These are phyloP conservation scores for Bruchidius siliquastri DNA, from an alignment of 2,888 invertebrate genomes.

Conservation along the genomic window DNA sequence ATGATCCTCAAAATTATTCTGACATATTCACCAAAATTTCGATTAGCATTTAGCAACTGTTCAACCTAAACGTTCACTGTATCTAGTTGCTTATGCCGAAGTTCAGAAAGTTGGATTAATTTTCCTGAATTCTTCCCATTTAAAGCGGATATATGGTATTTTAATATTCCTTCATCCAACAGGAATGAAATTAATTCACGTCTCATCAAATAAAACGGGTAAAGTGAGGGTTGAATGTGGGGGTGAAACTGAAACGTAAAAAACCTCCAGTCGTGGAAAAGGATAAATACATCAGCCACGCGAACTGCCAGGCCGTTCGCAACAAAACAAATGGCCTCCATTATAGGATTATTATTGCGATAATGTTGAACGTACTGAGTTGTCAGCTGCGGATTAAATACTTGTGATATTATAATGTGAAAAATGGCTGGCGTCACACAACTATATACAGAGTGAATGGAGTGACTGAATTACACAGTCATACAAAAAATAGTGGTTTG, in stretches of 20 bases:
- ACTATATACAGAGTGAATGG: neutral
- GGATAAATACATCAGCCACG: conserved; percentile 5
- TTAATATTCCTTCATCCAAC: neutral
- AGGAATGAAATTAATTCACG: neutral
- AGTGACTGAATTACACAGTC: too few species aligned
- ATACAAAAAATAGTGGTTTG: too few species aligned
- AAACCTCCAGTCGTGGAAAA: neutral
- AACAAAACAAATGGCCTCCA: conserved; percentile 4
- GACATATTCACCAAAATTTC: too few species aligned
- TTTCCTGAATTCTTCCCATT: too few species aligned
- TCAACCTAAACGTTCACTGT: too few species aligned
- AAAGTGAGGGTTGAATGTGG: neutral
- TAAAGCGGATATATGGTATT: neutral
- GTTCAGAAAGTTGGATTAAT: too few species aligned
- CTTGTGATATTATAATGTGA: neutral
- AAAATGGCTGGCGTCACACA: neutral
- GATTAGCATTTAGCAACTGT: too few species aligned
- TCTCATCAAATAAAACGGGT: neutral
- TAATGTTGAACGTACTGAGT: conserved; percentile 2
- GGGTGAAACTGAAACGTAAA: neutral
- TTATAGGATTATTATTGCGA: conserved; percentile 6
- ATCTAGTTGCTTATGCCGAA: too few species aligned
- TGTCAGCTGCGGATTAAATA: neutral
- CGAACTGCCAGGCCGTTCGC: conserved; percentile 5
- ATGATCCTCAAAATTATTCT: too few species aligned